Evolutionary conservation across 1,140 invertebrate species (phyloP), one percentile per base, ranked within the genome.

Genomic region (Ladona fulva): DNA sequence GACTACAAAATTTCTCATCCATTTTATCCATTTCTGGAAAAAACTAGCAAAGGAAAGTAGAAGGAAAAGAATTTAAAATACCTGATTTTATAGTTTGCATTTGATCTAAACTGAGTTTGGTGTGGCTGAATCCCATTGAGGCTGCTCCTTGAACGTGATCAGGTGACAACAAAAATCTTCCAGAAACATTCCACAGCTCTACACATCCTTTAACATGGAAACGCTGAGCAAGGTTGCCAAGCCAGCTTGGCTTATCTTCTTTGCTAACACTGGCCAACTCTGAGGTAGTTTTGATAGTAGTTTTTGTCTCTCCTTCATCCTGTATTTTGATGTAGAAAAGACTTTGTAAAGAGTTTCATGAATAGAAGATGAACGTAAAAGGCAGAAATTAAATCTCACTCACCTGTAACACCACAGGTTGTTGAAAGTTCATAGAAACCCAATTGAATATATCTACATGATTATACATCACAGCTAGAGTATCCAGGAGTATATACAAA

Each of bases 381-480:
- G 29, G 1, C 1, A 8, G 8, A 1, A 37, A 37, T 5, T 1
- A 37, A 37, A 37, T 8, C 29, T 37, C 8, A n/a, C 14, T 75
- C 24, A 75, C 74, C 19, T 75, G 74, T 25, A n/a, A n/a, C n/a
- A 22, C 24, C 24, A 22, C 1, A 74, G 74, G 19, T 25, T 14
- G 74, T 42, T 75, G 24, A 42, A 75, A 75, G 24, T 75, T 75
- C 37, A 42, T 75, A 24, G 74, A 75, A 1, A 42, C 74, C 74
- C 74, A 75, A 19, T 75, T 75, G 16, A 25, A 75, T 83, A 86
- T 86, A 78, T 87, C 88, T 75, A 86, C 86, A 80, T 93, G 91
- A 82, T 91, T 89, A 80, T 94, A 94, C n/a, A 86, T 89, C 0
- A 93, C 83, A 78, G 88, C 87, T 73, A 94, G 85, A 79, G 86